phyloP scores from a whole-genome alignment of 92 coral and sea anemone species.

The Parazoanthus swiftii region DNA sequence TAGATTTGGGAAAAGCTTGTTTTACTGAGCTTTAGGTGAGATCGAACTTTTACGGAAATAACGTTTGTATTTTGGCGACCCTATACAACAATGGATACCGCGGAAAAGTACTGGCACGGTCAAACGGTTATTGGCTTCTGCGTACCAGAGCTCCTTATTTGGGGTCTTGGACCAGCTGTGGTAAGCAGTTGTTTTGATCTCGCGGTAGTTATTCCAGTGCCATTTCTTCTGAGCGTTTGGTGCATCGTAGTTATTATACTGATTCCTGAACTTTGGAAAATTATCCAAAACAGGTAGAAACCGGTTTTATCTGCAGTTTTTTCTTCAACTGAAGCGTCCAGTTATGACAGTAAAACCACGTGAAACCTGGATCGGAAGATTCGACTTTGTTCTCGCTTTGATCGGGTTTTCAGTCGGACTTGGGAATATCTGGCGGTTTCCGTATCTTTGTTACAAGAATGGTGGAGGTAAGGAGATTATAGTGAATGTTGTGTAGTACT shows the following conservation, averaged over 20 bases:
- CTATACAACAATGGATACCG: conserved; percentile 2
- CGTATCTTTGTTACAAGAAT: conserved; percentile 72
- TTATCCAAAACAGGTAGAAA: no score
- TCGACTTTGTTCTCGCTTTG: conserved; percentile 69
- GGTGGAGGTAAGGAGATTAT: conserved; percentile 64
- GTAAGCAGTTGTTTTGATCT: background rate
- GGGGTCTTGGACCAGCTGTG: conserved; percentile 15
- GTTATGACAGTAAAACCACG: conserved; percentile 45
- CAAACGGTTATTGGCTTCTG: background rate
- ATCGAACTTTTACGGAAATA: no score
- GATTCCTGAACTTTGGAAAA: background rate
- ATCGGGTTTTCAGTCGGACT: conserved; percentile 76
- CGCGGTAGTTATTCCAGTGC: background rate
- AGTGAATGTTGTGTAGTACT: background rate
- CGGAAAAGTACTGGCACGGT: conserved; percentile 24
- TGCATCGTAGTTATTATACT: no score
- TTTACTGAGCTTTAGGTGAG: background rate
- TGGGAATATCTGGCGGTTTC: conserved; percentile 79
- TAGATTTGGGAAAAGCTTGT: background rate
- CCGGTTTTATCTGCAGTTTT: background rate
- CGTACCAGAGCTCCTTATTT: background rate
- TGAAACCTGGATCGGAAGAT: conserved; percentile 70
- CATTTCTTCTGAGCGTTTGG: background rate
- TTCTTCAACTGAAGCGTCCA: background rate
- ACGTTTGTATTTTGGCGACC: background rate